Percentiles rank a stretch among this genome's conserved stretches.
Conservation (phyloP, 1,140 invertebrate genomes). For the Drosophila albomicans region DNA sequence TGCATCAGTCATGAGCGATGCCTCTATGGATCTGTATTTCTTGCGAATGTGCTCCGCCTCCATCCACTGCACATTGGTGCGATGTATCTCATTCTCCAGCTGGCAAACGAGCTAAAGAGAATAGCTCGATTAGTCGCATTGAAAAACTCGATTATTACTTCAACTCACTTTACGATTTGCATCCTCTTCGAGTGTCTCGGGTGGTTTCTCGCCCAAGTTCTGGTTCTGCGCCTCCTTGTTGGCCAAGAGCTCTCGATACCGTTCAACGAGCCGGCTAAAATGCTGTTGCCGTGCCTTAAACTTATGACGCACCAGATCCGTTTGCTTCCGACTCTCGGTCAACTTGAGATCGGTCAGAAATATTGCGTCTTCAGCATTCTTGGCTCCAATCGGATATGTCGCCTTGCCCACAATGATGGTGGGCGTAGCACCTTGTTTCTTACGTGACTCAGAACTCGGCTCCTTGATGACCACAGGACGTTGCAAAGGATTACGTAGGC, state of each 20-base stretch:
- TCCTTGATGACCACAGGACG: constrained; percentile 74
- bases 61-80: constrained; percentile 91
- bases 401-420: constrained; percentile 77
- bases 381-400: constrained; percentile 84
- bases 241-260: constrained; percentile 86
- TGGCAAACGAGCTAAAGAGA: constrained; percentile 87
- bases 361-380: constrained; percentile 86
- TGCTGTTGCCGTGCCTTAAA: constrained; percentile 87
- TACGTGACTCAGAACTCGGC: constrained; percentile 43
- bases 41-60: constrained; percentile 91
- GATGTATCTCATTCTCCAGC: constrained; percentile 91
- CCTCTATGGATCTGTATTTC: constrained; percentile 90
- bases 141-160: not conserved
- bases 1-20: constrained; percentile 89
- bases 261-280: constrained; percentile 86
- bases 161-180: constrained; percentile 73
- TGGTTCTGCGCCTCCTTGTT: constrained; percentile 84
- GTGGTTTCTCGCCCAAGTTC: constrained; percentile 85
- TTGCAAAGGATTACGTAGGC: constrained; percentile 74
- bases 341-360: constrained; percentile 90
- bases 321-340: constrained; percentile 90
- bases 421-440: constrained; percentile 59
- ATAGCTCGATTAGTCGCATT: not conserved
- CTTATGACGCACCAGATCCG: constrained; percentile 90
- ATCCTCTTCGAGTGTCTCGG: constrained; percentile 85